A percentile compares a stretch with the other conserved stretches of the same genome.
phyloP scores from a whole-genome alignment of 2,888 invertebrate species.

The Dorcus hopei region DNA sequence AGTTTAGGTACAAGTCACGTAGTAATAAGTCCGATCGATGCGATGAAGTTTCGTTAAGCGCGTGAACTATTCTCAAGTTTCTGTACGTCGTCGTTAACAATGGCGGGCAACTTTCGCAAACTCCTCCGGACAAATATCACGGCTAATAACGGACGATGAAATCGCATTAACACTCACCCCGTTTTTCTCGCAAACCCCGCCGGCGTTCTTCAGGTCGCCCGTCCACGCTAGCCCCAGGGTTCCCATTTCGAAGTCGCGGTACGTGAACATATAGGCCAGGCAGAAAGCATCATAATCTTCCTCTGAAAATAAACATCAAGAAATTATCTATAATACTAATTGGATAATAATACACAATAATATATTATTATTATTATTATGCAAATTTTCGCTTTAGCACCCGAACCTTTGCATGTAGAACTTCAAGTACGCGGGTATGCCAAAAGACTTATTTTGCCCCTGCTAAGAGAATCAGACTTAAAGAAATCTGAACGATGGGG shows the following conservation, averaged over 20 bases:
- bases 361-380: too few species aligned
- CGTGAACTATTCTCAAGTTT: not conserved
- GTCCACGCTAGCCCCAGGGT: conserved; percentile 98
- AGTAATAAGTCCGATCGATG: not conserved
- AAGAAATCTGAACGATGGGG: too few species aligned
- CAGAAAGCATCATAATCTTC: conserved; percentile 98
- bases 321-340: too few species aligned
- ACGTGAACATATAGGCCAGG: conserved; percentile 98
- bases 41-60: not conserved
- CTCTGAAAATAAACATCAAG: conserved; percentile 59
- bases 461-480: too few species aligned
- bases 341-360: too few species aligned
- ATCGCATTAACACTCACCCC: conserved; percentile 62
- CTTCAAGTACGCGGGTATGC: too few species aligned
- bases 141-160: not conserved
- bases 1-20: not conserved
- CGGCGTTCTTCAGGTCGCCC: conserved; percentile 91
- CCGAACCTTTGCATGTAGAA: too few species aligned
- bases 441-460: too few species aligned
- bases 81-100: not conserved
- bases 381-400: too few species aligned
- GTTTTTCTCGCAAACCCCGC: conserved; percentile 97
- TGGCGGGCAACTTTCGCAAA: not conserved
- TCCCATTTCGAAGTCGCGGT: conserved; percentile 93
- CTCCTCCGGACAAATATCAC: too few species aligned